A percentile compares a stretch with the other conserved stretches of the same genome.
Conservation (phyloP, 2,888 invertebrate genomes). For the Leptopilina syphax region DNA sequence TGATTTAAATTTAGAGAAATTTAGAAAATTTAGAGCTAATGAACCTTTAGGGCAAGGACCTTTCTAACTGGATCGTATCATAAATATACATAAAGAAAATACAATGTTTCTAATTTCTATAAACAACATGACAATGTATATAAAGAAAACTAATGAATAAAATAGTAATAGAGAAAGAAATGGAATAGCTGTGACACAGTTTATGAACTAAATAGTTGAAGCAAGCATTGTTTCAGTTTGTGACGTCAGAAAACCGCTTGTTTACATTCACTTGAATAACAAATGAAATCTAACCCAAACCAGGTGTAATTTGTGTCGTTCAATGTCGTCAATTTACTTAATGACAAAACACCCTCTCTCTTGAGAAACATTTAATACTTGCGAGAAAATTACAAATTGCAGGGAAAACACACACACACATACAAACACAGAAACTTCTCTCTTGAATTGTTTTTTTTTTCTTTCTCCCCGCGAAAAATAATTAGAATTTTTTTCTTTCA, state of each 20-base stretch:
- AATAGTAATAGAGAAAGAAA: background rate
- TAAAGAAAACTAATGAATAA: background rate
- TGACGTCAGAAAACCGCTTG: conserved; percentile 16
- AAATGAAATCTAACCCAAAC: conserved; percentile 20
- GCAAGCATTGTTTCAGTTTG: background rate
- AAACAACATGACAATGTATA: background rate
- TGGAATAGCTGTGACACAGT: conserved; percentile 8
- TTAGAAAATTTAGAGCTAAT: too few species aligned
- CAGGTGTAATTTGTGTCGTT: conserved; percentile 17
- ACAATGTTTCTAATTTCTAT: too few species aligned
- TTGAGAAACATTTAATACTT: conserved; percentile 17
- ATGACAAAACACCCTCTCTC: conserved; percentile 5
- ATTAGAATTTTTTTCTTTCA: background rate
- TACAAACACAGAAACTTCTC: background rate
- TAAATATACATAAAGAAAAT: too few species aligned
- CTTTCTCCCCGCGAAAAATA: background rate
- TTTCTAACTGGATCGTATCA: too few species aligned
- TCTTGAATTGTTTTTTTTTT: background rate
- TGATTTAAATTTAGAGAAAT: too few species aligned
- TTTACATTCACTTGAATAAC: conserved; percentile 12
- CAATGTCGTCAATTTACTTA: conserved; percentile 16
- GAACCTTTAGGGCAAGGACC: too few species aligned
- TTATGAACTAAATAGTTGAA: conserved; percentile 8
- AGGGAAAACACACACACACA: background rate
- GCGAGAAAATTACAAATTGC: conserved; percentile 1